phyloP scores from a whole-genome alignment of 1,140 invertebrate species.

The Amphibalanus amphitrite region DNA sequence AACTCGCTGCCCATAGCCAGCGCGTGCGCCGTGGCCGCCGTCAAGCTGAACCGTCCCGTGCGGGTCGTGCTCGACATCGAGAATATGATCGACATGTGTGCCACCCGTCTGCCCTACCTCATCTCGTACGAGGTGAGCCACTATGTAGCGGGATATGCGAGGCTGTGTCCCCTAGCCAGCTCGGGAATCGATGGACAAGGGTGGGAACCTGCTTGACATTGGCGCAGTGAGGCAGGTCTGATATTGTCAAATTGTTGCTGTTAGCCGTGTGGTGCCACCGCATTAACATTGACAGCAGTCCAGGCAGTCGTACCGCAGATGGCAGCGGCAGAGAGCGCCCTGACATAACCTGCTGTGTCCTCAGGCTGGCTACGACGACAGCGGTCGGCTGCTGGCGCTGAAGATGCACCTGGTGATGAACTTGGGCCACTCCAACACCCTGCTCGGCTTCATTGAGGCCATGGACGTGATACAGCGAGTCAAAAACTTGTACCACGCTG shows the following conservation, averaged over 20 bases:
- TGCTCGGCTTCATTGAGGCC: constrained; percentile 12
- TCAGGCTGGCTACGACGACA: constrained; percentile 19
- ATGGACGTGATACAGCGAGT: constrained; percentile 8
- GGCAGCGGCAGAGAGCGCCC: too few relatives aligned
- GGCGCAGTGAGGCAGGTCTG: too few relatives aligned
- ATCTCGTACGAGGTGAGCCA: constrained; percentile 41
- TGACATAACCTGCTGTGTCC: too few relatives aligned
- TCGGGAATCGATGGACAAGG: too few relatives aligned
- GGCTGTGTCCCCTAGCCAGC: too few relatives aligned
- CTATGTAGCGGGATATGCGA: neutral
- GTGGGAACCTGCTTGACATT: too few relatives aligned
- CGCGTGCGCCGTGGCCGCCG: constrained; percentile 18
- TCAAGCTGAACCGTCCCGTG: constrained; percentile 15
- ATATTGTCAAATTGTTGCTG: neutral
- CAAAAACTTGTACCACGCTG: constrained; percentile 13
- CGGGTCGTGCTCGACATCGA: constrained; percentile 16
- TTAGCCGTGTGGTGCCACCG: too few relatives aligned
- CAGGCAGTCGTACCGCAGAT: too few relatives aligned
- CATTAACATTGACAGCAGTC: too few relatives aligned
- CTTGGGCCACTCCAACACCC: constrained; percentile 8
- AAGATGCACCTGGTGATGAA: constrained; percentile 15
- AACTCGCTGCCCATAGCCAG: constrained; percentile 18
- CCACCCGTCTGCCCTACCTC: constrained; percentile 39
- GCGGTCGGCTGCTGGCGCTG: constrained; percentile 14
- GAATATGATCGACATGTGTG: constrained; percentile 42